Percentiles rank a stretch among this genome's conserved stretches.
Evolutionary conservation across 2,113 vertebrate genomes (phyloP).

Genomic region (Zosterops borbonicus): DNA sequence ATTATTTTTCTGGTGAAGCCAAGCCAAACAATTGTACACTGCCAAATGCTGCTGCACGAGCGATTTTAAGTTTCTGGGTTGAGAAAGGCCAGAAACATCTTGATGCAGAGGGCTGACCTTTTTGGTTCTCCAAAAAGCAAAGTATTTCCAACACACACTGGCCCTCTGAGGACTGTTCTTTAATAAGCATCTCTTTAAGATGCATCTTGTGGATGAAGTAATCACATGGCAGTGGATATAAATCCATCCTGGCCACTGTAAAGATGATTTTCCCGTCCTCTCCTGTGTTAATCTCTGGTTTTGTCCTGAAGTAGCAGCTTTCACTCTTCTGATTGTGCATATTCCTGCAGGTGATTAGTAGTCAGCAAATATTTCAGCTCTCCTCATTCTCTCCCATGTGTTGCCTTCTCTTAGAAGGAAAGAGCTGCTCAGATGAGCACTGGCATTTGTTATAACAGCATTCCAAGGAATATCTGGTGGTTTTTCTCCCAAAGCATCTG

Average conservation of each 20-base stretch:
- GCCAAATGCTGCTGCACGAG: neutral
- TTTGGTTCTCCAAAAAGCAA: neutral
- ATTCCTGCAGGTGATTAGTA: neutral
- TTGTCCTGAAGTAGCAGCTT: neutral
- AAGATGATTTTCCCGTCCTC: neutral
- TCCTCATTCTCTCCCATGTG: neutral
- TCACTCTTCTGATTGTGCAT: neutral
- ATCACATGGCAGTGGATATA: neutral
- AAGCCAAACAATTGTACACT: neutral
- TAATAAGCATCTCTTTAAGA: neutral
- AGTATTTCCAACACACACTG: neutral
- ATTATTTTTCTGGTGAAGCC: neutral
- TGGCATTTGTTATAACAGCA: neutral
- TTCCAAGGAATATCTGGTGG: neutral
- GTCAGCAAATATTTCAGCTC: neutral
- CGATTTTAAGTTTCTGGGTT: neutral
- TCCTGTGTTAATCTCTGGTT: neutral
- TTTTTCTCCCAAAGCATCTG: neutral
- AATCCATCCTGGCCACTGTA: neutral
- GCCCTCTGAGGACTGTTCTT: neutral
- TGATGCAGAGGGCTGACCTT: neutral
- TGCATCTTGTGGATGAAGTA: neutral
- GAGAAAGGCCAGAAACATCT: neutral
- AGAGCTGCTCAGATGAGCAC: neutral
- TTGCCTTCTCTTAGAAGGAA: neutral